phyloP scores from a whole-genome alignment of 2,797 vertebrate species.

The Darevskia nairensis region DNA sequence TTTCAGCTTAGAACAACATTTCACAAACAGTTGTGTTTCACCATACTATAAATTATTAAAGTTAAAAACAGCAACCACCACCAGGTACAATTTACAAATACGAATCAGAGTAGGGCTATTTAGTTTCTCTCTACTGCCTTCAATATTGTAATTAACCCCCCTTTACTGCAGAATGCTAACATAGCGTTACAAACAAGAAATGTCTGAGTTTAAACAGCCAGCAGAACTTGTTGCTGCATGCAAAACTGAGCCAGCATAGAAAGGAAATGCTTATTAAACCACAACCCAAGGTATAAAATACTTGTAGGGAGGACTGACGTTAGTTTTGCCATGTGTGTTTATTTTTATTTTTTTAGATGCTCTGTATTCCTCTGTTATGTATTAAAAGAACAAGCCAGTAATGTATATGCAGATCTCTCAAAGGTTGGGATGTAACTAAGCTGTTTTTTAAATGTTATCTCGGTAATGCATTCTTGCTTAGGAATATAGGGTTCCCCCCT shows the following conservation, averaged over 20 bases:
- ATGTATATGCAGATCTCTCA: not conserved
- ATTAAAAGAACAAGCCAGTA: not conserved
- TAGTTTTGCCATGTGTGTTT: not conserved
- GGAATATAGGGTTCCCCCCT: not conserved
- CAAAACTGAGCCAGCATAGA: not conserved
- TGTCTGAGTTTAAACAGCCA: not conserved
- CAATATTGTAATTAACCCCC: not conserved
- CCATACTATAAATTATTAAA: not conserved
- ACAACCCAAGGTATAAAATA: not conserved
- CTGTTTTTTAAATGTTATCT: not conserved
- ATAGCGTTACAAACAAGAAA: not conserved
- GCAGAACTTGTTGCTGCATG: accelerated
- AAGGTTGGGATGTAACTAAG: not conserved
- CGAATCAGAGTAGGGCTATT: not conserved
- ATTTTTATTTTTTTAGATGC: not conserved
- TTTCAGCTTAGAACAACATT: not conserved
- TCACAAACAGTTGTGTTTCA: not conserved
- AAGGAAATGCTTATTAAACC: conserved; percentile 29
- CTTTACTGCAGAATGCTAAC: not conserved
- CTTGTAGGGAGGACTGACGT: not conserved
- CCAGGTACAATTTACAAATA: not conserved
- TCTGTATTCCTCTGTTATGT: not conserved
- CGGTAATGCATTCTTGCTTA: not conserved
- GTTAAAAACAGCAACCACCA: not conserved
- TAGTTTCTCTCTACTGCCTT: not conserved